Evolutionary conservation across 2,888 invertebrate genomes (phyloP), one percentile per base, ranked within the genome.

Genomic region (Metopia argyrocephala): DNA sequence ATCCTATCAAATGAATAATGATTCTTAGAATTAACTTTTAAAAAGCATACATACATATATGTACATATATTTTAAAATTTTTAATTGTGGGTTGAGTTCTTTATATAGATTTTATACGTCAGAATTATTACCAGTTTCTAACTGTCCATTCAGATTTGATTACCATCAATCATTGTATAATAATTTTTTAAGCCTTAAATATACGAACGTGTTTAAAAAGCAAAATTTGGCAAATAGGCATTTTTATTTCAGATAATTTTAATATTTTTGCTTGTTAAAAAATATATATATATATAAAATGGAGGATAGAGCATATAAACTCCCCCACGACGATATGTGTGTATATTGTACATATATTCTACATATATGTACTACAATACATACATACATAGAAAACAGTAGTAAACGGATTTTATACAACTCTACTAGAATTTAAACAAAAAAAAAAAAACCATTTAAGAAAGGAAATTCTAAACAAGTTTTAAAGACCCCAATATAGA

Each of bases 401-500:
- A 66, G 52, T 38, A 28, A 52, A 38, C 15, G 12, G 2, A 57
- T 27, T 27, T n/a, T 31, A 18, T 50, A 23, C n/a, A n/a, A n/a
- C n/a, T n/a, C n/a, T n/a, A n/a, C n/a, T 31, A 70, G 23, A 56
- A 73, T 23, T 28, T 57, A 3, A 20, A n/a, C 6, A 4, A 18
- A n/a, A 7, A 61, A 25, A 46, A 61, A 61, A 1, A 15, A 1
- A 38, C 15, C 15, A 12, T 0, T 3, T n/a, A 52, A 52, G 50
- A 64, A 71, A 69, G 54, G 68, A 69, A 74, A 65, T 79, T 50
- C 7, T 27, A 21, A 25, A 61, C 6, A 65, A 21, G 70, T 61
- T 61, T 56, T 25, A 20, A 61, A 50, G 57, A 50, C 48, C 27
- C n/a, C 31, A 38, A 48, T 31, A 27, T 54, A 68, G 38, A 7